These are phyloP conservation scores for Lithophane socia DNA, from an alignment of 2,888 invertebrate species.

Conservation along the genomic window DNA sequence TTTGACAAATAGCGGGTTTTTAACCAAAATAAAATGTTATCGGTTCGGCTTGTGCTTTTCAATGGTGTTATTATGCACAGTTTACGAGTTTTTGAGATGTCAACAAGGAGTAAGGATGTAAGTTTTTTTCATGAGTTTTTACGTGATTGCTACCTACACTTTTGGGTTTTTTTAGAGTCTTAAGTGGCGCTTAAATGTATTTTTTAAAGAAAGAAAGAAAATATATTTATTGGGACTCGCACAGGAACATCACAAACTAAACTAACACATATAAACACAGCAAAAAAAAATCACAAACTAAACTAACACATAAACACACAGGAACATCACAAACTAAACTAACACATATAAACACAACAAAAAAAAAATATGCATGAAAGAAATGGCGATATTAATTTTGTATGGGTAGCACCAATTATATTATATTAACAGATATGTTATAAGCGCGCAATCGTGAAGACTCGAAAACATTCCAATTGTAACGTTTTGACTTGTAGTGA, in stretches of 20 bases:
- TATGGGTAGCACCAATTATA: not conserved
- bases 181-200: not conserved
- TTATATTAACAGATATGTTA: too few species aligned
- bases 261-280: not conserved
- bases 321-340: not conserved
- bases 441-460: too few species aligned
- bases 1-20: slow-evolving; percentile 58
- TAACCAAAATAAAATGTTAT: slow-evolving; percentile 48
- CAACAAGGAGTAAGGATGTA: slow-evolving; percentile 12
- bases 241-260: not conserved
- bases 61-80: slow-evolving; percentile 46
- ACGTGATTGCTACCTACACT: not conserved
- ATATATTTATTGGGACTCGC: not conserved
- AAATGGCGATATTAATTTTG: not conserved
- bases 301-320: not conserved
- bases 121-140: slow-evolving; percentile 7
- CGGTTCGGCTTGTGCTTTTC: slow-evolving; percentile 25
- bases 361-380: not conserved
- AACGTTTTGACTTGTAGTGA: too few species aligned
- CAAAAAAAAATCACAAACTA: not conserved
- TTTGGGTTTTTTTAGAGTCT: not conserved
- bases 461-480: too few species aligned
- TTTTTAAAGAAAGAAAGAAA: not conserved
- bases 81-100: slow-evolving; percentile 49
- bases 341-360: not conserved